Conservation (phyloP, 2,113 vertebrate species). For the Entomyzon cyanotis region DNA sequence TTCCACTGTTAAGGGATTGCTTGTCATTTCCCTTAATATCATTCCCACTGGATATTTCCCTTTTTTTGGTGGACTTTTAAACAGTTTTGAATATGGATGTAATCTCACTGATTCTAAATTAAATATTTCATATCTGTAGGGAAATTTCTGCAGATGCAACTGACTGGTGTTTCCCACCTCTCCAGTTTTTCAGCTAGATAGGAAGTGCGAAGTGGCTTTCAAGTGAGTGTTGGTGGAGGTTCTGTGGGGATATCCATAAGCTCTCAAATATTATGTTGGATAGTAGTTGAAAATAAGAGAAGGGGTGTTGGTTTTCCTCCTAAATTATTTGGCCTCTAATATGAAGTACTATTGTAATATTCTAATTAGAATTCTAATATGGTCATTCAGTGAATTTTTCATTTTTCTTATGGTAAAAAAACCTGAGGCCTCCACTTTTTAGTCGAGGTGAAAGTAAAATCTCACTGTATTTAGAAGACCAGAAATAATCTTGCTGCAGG, state of each 20-base stretch:
- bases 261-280: background rate
- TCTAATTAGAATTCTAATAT: background rate
- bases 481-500: background rate
- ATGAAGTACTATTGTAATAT: background rate
- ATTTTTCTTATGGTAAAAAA: background rate
- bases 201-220: background rate
- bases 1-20: background rate
- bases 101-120: background rate
- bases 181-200: rapidly evolving
- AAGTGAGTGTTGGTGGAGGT: background rate
- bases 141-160: background rate
- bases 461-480: background rate
- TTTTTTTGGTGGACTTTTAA: background rate
- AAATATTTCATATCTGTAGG: background rate
- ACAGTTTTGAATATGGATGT: background rate
- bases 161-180: background rate
- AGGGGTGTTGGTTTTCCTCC: background rate
- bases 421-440: background rate
- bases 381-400: background rate
- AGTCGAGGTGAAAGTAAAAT: background rate
- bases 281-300: background rate
- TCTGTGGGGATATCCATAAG: background rate
- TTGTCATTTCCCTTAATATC: background rate
- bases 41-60: background rate
- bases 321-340: background rate